Conservation (phyloP, 1,140 invertebrate species). For the Mya arenaria region DNA sequence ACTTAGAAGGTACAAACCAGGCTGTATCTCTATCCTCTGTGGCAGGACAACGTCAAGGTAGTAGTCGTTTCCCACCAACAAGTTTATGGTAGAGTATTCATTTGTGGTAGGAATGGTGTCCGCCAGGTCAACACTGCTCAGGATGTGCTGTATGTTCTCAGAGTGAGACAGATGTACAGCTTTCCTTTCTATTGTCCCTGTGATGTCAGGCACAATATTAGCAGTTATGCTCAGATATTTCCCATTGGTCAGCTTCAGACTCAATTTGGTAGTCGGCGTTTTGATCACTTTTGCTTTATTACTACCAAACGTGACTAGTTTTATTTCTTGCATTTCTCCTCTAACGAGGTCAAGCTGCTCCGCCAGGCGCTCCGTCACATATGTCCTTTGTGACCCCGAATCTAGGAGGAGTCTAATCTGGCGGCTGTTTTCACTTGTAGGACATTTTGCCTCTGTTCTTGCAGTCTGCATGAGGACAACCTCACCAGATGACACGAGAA, state of each 20-base stretch:
- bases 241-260: constrained; percentile 32
- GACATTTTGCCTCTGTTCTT: constrained; percentile 14
- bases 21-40: constrained; percentile 16
- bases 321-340: constrained; percentile 20
- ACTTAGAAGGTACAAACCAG: not conserved
- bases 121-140: constrained; percentile 15
- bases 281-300: constrained; percentile 39
- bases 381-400: constrained; percentile 32
- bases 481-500: constrained; percentile 19
- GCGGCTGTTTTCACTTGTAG: not conserved
- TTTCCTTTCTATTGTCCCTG: not conserved
- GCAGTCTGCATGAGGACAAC: constrained; percentile 43
- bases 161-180: not conserved
- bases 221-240: not conserved
- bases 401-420: constrained; percentile 1
- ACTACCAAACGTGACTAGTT: constrained; percentile 45
- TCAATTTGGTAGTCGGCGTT: constrained; percentile 3
- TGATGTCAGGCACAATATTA: constrained; percentile 3
- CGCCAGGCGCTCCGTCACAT: constrained; percentile 39
- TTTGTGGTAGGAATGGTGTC: not conserved
- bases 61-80: constrained; percentile 30
- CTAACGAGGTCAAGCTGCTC: constrained; percentile 17
- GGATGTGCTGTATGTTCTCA: not conserved
- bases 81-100: not conserved
- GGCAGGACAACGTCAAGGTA: constrained; percentile 4